Percentiles rank a stretch among this genome's conserved stretches.
Evolutionary conservation across 2,113 vertebrate genomes (phyloP).

Genomic region (Lethenteron camtschaticum): DNA sequence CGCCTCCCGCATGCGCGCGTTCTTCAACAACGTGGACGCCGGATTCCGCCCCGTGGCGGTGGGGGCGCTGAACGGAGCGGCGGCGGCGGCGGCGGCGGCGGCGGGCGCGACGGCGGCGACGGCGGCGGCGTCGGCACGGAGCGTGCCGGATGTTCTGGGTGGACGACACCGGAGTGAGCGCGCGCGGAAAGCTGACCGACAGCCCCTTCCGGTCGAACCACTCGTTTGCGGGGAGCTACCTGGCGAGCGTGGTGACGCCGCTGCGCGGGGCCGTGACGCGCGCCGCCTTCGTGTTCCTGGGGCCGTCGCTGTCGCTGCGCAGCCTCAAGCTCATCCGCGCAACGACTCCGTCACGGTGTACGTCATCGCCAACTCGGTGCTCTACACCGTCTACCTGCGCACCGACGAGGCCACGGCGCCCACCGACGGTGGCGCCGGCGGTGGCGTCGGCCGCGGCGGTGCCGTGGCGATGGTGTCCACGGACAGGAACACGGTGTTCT

Average conservation of each 20-base stretch:
- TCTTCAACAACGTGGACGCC: conserved; percentile 87
- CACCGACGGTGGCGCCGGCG: neutral
- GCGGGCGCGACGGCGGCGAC: conserved; percentile 34
- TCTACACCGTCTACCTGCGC: conserved; percentile 53
- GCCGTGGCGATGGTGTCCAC: no score
- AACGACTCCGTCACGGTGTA: conserved; percentile 50
- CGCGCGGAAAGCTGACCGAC: conserved; percentile 41
- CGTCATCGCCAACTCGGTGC: conserved; percentile 42
- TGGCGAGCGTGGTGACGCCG: conserved; percentile 64
- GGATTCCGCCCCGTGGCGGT: neutral
- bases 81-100: conserved; percentile 40
- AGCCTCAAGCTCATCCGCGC: conserved; percentile 56
- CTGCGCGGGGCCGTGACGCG: conserved; percentile 48
- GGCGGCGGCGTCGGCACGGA: conserved; percentile 49
- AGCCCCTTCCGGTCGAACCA: conserved; percentile 61
- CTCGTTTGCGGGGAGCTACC: conserved; percentile 78
- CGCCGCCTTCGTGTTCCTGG: conserved; percentile 65
- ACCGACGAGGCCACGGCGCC: conserved; percentile 26
- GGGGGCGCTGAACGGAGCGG: conserved; percentile 14
- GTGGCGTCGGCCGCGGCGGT: no score
- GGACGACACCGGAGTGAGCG: conserved; percentile 67
- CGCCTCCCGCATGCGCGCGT: conserved; percentile 39
- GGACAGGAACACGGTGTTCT: no score
- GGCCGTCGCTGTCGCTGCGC: conserved; percentile 52
- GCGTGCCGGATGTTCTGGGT: conserved; percentile 90